Conservation (phyloP, 2,113 vertebrate species). For the Rhodinocichla rosea region DNA sequence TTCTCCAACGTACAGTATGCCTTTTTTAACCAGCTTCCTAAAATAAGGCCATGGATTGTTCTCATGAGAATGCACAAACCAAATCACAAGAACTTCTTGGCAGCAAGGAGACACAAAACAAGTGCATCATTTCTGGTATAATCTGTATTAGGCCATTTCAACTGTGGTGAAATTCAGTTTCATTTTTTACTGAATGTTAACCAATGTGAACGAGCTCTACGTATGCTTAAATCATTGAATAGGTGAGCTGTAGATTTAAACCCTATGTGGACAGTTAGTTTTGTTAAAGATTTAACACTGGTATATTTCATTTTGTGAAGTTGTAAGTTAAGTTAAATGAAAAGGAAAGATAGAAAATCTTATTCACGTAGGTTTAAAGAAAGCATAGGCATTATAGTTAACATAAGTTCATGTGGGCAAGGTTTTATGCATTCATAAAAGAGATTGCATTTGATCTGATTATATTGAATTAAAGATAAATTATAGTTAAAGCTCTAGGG, state of each 20-base stretch:
- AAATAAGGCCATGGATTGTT: neutral
- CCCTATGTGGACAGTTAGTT: neutral
- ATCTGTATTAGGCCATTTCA: neutral
- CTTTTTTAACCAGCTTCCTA: neutral
- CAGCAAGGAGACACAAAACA: neutral
- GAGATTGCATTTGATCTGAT: conserved; percentile 3
- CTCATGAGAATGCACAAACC: neutral
- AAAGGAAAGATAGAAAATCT: neutral
- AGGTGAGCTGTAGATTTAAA: neutral
- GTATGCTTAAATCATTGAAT: neutral
- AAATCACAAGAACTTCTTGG: neutral
- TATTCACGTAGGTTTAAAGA: neutral
- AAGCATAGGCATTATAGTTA: neutral
- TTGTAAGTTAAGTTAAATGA: neutral
- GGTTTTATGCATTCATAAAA: neutral
- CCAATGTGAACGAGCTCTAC: neutral
- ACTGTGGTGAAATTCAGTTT: neutral
- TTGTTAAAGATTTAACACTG: neutral
- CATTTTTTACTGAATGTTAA: neutral
- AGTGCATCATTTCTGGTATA: neutral
- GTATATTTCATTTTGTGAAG: neutral
- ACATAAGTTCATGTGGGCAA: neutral
- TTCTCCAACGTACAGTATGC: neutral
- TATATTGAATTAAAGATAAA: conserved; percentile 37
- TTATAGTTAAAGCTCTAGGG: conserved; percentile 5